Percentiles rank a stretch among this genome's conserved stretches.
These are phyloP conservation scores for Eudyptes chrysolophus DNA, from an alignment of 2,113 vertebrate species.

Conservation along the genomic window DNA sequence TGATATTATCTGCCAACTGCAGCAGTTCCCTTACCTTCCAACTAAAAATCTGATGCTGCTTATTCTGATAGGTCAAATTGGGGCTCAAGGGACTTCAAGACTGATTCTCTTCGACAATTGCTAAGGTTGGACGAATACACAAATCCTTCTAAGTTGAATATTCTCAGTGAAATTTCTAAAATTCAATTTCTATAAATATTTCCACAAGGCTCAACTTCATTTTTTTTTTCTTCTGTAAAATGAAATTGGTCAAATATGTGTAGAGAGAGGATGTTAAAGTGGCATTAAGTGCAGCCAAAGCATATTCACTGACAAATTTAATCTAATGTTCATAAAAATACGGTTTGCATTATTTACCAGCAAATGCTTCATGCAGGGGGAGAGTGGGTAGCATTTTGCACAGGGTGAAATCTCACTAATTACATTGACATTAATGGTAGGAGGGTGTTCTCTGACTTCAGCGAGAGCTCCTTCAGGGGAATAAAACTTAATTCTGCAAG, in stretches of 20 bases:
- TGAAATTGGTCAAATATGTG: not conserved
- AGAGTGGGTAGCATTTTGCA: not conserved
- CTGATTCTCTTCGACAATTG: constrained; percentile 24
- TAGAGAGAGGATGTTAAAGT: not conserved
- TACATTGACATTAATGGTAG: not conserved
- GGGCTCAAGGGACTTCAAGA: not conserved
- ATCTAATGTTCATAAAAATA: not conserved
- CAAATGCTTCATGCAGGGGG: not conserved
- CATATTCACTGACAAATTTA: not conserved
- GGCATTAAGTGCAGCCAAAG: not conserved
- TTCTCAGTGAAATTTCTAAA: not conserved
- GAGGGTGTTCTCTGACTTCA: not conserved
- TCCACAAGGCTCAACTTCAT: not conserved
- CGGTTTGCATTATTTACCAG: not conserved
- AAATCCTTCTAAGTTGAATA: not conserved
- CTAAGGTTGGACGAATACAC: not conserved
- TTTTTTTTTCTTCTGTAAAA: not conserved
- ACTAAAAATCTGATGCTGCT: not conserved
- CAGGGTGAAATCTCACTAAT: constrained; percentile 4
- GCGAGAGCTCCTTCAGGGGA: not conserved
- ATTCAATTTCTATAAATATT: not conserved
- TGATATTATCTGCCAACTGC: not conserved
- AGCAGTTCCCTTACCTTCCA: not conserved
- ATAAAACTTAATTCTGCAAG: not conserved
- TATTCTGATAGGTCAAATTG: not conserved